These are phyloP conservation scores for Excalfactoria chinensis DNA, from an alignment of 2,113 vertebrate species.

Conservation along the genomic window DNA sequence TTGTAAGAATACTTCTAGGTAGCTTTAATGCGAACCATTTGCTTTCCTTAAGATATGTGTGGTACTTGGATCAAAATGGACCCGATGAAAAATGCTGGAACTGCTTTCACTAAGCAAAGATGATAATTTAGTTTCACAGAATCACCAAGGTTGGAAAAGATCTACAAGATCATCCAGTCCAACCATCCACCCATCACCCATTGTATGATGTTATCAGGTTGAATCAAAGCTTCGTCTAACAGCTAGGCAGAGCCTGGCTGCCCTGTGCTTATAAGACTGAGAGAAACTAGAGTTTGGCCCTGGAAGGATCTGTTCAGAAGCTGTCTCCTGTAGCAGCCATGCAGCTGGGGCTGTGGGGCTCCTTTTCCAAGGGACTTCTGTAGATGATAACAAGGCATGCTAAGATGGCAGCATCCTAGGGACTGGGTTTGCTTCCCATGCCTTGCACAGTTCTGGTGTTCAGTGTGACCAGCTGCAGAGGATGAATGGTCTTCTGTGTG, in stretches of 20 bases:
- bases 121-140: not conserved
- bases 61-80: not conserved
- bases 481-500: accelerated
- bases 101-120: not conserved
- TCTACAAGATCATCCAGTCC: too few species aligned
- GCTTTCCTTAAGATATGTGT: not conserved
- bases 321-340: accelerated
- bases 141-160: too few species aligned
- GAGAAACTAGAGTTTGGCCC: not conserved
- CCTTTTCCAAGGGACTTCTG: not conserved
- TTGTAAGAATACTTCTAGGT: not conserved
- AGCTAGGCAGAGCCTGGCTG: not conserved
- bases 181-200: too few species aligned
- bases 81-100: not conserved
- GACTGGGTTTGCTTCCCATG: not conserved
- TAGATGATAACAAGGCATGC: accelerated
- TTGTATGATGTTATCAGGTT: not conserved
- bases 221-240: not conserved
- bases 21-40: not conserved
- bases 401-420: accelerated
- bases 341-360: not conserved
- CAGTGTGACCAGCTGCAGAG: not conserved
- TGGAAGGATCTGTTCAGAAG: not conserved
- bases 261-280: not conserved
- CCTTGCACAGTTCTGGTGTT: not conserved